phyloP scores from a whole-genome alignment of 2,113 vertebrate genomes.

The Phocoena phocoena region DNA sequence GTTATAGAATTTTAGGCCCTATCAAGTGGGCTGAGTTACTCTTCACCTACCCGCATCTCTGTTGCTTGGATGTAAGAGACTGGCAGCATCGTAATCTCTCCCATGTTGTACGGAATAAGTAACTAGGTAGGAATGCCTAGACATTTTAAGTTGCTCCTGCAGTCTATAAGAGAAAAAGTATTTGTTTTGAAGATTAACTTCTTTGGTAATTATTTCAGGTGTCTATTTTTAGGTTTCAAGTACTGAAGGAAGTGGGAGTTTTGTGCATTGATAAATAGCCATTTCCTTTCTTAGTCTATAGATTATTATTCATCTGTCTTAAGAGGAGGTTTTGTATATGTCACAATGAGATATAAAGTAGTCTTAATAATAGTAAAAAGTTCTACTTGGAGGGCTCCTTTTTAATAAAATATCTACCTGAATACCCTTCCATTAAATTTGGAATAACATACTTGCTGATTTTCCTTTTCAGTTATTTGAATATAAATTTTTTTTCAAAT shows the following conservation, averaged over 20 bases:
- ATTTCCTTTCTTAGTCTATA: background rate
- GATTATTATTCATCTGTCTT: background rate
- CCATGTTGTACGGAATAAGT: background rate
- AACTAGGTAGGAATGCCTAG: background rate
- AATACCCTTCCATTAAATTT: slow-evolving; percentile 2
- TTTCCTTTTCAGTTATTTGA: background rate
- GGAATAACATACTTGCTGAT: background rate
- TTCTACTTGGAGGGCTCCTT: background rate
- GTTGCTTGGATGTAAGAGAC: background rate
- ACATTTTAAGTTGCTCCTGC: background rate
- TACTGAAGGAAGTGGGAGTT: background rate
- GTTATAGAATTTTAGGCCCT: background rate
- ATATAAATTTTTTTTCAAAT: background rate
- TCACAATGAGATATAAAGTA: background rate
- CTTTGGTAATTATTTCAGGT: background rate
- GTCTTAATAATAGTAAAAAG: background rate
- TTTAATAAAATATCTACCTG: background rate
- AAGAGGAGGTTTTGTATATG: background rate
- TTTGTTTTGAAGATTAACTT: slow-evolving; percentile 3
- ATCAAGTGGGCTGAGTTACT: rapidly evolving
- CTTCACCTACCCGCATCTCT: background rate
- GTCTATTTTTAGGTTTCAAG: background rate
- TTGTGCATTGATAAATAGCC: background rate
- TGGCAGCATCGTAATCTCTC: background rate
- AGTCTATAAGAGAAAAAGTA: background rate